phyloP scores from a whole-genome alignment of 2,797 vertebrate species.

The Enoplosus armatus region DNA sequence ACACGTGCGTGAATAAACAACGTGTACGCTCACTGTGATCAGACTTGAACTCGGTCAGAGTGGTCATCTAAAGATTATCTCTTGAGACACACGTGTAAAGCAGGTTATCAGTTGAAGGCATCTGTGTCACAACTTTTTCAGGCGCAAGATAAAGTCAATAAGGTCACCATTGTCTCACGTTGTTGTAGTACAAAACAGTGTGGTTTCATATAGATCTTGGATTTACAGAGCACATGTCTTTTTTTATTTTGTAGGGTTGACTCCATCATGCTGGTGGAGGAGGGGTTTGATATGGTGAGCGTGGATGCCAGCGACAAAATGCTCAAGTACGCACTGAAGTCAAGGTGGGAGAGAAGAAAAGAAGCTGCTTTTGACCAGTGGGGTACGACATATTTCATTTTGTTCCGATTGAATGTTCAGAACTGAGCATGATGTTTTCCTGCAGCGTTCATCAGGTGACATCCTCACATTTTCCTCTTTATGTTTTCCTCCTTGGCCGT shows the following conservation, averaged over 20 bases:
- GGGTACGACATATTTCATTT: constrained; percentile 82
- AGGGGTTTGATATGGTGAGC: constrained; percentile 92
- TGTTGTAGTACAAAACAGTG: not conserved
- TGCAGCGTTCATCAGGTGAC: not conserved
- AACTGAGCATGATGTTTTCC: too few species aligned
- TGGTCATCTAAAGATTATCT: too few species aligned
- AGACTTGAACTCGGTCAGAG: not conserved
- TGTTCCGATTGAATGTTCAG: not conserved
- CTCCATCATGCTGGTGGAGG: constrained; percentile 98
- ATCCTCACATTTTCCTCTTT: not conserved
- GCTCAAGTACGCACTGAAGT: constrained; percentile 96
- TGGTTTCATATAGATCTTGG: not conserved
- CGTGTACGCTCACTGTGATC: not conserved
- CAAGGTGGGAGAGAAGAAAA: constrained; percentile 94
- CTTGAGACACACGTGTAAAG: not conserved
- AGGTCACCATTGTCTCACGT: not conserved
- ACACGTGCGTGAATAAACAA: not conserved
- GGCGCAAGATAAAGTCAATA: not conserved
- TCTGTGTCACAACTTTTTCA: not conserved
- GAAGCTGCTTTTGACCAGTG: constrained; percentile 94
- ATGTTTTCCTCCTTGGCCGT: not conserved
- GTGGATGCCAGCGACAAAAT: constrained; percentile 99
- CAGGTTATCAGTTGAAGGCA: not conserved
- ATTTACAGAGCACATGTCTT: not conserved
- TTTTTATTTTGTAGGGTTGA: constrained; percentile 88